Conservation (phyloP, 2,797 vertebrate species). For the Cichlasoma orientale region DNA sequence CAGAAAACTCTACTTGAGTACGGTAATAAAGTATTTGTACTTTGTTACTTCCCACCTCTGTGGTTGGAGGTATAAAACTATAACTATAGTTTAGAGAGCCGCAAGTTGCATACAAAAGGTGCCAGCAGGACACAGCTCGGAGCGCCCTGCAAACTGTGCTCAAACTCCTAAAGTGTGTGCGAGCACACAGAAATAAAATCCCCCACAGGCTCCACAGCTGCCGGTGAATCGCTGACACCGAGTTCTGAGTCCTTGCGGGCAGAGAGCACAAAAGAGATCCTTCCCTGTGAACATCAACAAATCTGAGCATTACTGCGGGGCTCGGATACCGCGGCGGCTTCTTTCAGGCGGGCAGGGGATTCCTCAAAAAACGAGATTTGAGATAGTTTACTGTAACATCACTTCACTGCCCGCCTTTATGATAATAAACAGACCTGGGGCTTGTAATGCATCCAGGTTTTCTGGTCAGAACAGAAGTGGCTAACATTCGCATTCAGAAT, state of each 20-base stretch:
- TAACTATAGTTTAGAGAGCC: neutral
- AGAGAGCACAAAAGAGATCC: constrained; percentile 29
- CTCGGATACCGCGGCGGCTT: constrained; percentile 44
- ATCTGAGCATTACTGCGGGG: constrained; percentile 34
- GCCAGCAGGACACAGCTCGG: neutral
- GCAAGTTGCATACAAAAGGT: neutral
- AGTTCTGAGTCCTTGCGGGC: constrained; percentile 38
- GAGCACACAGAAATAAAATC: constrained; percentile 33
- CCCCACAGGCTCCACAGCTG: constrained; percentile 16
- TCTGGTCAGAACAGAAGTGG: constrained; percentile 67
- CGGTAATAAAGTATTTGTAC: no score
- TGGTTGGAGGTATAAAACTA: neutral
- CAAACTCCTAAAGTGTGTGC: constrained; percentile 6
- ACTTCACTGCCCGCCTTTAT: constrained; percentile 35
- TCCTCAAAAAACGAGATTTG: constrained; percentile 42
- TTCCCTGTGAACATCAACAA: constrained; percentile 43
- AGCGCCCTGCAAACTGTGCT: neutral
- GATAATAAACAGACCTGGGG: constrained; percentile 63
- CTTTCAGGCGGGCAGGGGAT: constrained; percentile 43
- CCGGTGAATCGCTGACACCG: constrained; percentile 19
- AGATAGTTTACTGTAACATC: constrained; percentile 60
- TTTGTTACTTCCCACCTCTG: no score
- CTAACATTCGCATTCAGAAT: constrained; percentile 39
- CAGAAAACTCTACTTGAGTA: no score
- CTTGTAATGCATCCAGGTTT: constrained; percentile 44